These are phyloP conservation scores for Talpa occidentalis DNA, from an alignment of 2,113 vertebrate species.

Conservation along the genomic window DNA sequence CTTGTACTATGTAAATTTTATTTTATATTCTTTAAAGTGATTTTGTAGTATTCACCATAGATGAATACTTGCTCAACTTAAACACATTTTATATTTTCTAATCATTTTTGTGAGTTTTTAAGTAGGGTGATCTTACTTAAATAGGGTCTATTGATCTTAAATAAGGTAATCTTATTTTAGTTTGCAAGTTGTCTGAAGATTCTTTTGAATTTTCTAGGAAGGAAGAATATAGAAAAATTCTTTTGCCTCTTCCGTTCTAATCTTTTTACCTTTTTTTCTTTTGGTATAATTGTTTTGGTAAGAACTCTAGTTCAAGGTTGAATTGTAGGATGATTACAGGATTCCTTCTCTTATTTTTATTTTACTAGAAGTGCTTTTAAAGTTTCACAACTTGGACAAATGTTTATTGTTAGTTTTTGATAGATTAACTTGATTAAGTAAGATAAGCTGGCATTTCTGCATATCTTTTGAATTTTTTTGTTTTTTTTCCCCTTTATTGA, in stretches of 20 bases:
- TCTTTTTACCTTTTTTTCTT: not conserved
- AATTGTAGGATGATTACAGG: not conserved
- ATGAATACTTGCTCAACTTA: not conserved
- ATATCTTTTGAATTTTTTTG: not conserved
- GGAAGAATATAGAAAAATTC: not conserved
- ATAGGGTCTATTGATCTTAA: not conserved
- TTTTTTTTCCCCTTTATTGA: not conserved
- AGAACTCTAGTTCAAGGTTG: not conserved
- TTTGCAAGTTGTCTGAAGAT: not conserved
- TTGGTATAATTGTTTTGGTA: not conserved
- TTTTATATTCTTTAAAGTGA: not conserved
- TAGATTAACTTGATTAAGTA: not conserved
- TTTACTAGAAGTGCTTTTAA: slow-evolving; percentile 4
- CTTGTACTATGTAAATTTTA: slow-evolving; percentile 4
- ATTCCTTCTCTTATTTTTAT: not conserved
- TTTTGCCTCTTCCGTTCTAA: not conserved
- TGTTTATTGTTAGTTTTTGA: not conserved
- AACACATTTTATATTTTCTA: not conserved
- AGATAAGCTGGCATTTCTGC: not conserved
- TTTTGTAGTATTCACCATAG: not conserved
- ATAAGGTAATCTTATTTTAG: not conserved
- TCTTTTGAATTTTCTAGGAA: not conserved
- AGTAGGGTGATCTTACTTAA: not conserved
- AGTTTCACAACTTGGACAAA: slow-evolving; percentile 5
- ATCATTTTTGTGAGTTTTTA: not conserved